A percentile compares a stretch with the other conserved stretches of the same genome.
Conservation (phyloP, 2,797 vertebrate genomes). For the Microcaecilia unicolor region DNA sequence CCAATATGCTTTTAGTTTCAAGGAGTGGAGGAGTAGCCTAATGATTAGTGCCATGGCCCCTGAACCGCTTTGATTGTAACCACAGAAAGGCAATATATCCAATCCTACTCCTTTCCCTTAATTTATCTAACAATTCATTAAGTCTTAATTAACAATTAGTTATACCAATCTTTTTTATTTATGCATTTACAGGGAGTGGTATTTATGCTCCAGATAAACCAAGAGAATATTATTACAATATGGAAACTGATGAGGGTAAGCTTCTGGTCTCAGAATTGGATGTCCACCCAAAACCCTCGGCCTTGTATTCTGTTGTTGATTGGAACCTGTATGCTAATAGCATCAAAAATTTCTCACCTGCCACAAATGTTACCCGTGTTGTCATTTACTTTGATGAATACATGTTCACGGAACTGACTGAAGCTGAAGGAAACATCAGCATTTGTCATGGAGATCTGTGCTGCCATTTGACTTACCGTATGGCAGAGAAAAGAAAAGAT, state of each 20-base stretch:
- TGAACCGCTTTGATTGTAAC: too few relatives aligned
- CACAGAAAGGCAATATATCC: too few relatives aligned
- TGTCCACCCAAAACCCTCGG: not conserved
- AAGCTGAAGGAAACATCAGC: slow-evolving; percentile 14
- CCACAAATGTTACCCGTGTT: slow-evolving; percentile 11
- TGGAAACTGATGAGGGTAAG: slow-evolving; percentile 15
- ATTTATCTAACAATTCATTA: too few relatives aligned
- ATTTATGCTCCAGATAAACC: slow-evolving; percentile 28
- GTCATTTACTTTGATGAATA: slow-evolving; percentile 16
- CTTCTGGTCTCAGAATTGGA: slow-evolving; percentile 7
- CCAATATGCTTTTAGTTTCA: too few relatives aligned
- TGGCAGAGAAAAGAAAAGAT: slow-evolving; percentile 20
- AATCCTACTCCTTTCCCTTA: too few relatives aligned
- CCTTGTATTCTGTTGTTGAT: too few relatives aligned
- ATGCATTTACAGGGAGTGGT: slow-evolving; percentile 22
- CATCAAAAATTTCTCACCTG: not conserved
- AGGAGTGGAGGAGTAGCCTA: too few relatives aligned
- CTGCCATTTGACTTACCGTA: slow-evolving; percentile 22
- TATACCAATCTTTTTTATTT: too few relatives aligned
- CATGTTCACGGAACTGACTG: slow-evolving; percentile 19
- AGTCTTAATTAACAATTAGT: too few relatives aligned
- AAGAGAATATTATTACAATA: slow-evolving; percentile 20
- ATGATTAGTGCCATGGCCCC: too few relatives aligned
- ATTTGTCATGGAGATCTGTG: slow-evolving; percentile 30
- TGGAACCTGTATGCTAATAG: slow-evolving; percentile 18